phyloP scores from a whole-genome alignment of 2,113 vertebrate species.

The Datnioides undecimradiatus region DNA sequence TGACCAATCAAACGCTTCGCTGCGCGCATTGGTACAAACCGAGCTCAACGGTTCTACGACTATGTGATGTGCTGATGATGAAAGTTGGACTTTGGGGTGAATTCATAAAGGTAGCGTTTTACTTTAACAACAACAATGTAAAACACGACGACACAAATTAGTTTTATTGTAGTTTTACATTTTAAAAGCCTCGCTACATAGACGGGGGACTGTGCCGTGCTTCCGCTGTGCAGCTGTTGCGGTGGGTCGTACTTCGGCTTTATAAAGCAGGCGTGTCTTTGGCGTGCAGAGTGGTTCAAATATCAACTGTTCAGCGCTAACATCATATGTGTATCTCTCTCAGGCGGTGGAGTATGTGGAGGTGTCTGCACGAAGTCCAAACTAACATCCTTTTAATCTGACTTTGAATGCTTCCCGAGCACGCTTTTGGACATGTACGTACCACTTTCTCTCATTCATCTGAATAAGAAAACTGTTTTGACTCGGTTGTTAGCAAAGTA shows the following conservation, averaged over 20 bases:
- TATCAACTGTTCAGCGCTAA: neutral
- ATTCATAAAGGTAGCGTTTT: neutral
- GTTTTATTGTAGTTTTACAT: neutral
- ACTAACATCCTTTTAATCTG: slow-evolving; percentile 50
- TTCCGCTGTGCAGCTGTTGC: slow-evolving; percentile 23
- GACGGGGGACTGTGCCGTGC: slow-evolving; percentile 24
- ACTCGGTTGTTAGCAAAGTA: neutral
- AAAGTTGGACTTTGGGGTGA: neutral
- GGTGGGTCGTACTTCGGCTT: slow-evolving; percentile 72
- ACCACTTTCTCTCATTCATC: neutral
- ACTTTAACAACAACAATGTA: neutral
- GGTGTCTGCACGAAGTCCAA: slow-evolving; percentile 31
- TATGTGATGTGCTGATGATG: neutral
- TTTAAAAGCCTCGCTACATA: accelerated
- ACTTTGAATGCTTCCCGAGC: slow-evolving; percentile 56
- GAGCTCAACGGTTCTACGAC: neutral
- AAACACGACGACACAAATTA: accelerated
- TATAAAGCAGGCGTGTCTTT: slow-evolving; percentile 75
- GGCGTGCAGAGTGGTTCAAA: neutral
- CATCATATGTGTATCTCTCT: neutral
- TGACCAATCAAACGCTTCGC: slow-evolving; percentile 77
- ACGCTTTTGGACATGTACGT: slow-evolving; percentile 69
- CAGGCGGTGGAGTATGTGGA: slow-evolving; percentile 58
- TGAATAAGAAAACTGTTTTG: neutral
- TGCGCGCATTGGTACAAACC: slow-evolving; percentile 76